Conservation (phyloP, 2,797 vertebrate genomes). For the Lutjanus argentimaculatus region DNA sequence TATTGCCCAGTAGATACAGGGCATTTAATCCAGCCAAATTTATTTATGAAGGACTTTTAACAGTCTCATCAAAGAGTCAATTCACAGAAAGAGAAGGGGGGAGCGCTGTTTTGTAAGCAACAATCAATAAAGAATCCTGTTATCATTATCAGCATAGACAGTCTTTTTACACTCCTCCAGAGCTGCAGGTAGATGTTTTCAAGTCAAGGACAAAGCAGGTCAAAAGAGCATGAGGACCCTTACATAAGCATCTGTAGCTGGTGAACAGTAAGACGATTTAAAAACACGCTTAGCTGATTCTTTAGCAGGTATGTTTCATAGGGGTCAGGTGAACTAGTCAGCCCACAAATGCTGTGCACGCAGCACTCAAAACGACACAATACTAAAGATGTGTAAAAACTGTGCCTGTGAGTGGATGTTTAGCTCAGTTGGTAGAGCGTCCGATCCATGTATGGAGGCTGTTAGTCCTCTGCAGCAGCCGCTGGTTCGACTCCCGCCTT, state of each 20-base stretch:
- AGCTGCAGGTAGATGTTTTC: background rate
- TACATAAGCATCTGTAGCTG: background rate
- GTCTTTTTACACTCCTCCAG: background rate
- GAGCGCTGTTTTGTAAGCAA: background rate
- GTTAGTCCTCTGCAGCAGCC: too few species aligned
- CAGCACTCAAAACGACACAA: background rate
- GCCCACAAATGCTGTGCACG: background rate
- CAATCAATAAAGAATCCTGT: constrained; percentile 44
- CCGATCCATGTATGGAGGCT: too few species aligned
- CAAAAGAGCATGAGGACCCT: background rate
- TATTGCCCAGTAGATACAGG: constrained; percentile 26
- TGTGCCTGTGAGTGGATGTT: too few species aligned
- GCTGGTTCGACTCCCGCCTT: too few species aligned
- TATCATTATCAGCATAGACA: constrained; percentile 36
- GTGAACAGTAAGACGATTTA: background rate
- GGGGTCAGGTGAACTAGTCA: background rate
- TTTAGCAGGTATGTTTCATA: background rate
- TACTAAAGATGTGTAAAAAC: background rate
- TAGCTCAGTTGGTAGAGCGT: too few species aligned
- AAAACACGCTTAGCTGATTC: background rate
- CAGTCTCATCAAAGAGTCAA: constrained; percentile 24
- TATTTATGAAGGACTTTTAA: constrained; percentile 59
- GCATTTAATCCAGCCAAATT: constrained; percentile 27
- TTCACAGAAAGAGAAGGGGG: background rate
- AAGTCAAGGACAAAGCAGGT: constrained; percentile 31